A percentile compares a stretch with the other conserved stretches of the same genome.
Evolutionary conservation across 2,797 vertebrate genomes (phyloP).

Genomic region (Denticeps clupeoides): DNA sequence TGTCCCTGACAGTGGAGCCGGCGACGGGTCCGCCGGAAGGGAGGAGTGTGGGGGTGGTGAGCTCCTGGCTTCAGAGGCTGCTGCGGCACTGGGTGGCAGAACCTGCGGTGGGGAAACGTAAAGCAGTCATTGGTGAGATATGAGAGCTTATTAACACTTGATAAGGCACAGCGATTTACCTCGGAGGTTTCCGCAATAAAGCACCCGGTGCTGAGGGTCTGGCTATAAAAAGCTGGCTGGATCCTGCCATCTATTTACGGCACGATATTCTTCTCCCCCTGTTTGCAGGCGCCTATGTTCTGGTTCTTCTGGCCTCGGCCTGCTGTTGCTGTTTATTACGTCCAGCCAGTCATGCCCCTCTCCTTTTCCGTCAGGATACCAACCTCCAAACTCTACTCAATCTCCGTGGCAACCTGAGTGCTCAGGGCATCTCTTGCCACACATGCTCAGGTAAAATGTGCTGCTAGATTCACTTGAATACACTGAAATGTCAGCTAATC

Average conservation of each 20-base stretch:
- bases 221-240: too few species aligned
- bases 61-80: conserved; percentile 69
- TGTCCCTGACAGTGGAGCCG: conserved; percentile 67
- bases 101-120: conserved; percentile 73
- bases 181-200: too few species aligned
- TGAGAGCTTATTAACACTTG: too few species aligned
- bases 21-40: conserved; percentile 42
- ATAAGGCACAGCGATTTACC: too few species aligned
- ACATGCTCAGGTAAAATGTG: conserved; percentile 75
- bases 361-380: conserved; percentile 86
- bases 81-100: conserved; percentile 76
- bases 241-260: too few species aligned
- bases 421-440: conserved; percentile 90
- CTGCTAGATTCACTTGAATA: too few species aligned
- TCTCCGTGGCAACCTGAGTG: conserved; percentile 91
- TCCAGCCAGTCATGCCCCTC: conserved; percentile 82
- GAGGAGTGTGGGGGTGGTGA: conserved; percentile 65
- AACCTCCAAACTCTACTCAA: conserved; percentile 93
- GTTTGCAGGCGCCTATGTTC: conserved; percentile 71
- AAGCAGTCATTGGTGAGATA: conserved; percentile 80
- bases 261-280: background rate
- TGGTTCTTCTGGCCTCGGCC: conserved; percentile 74
- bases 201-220: too few species aligned
- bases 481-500: too few species aligned
- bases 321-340: conserved; percentile 81